Conservation (phyloP, 2,113 vertebrate species). For the Solenodon paradoxus region DNA sequence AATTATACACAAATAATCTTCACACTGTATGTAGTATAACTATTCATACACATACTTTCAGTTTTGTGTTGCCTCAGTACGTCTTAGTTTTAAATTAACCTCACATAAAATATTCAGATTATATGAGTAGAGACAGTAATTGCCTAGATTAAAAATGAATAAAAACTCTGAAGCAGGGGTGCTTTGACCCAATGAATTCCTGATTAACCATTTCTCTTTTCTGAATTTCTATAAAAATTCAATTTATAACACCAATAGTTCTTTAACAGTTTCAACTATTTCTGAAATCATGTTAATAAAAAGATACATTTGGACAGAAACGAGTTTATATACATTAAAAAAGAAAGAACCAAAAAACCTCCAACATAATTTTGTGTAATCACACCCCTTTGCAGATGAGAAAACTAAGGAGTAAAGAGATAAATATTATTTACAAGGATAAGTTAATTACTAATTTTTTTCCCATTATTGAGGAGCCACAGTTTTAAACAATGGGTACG, state of each 20-base stretch:
- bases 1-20: too few relatives aligned
- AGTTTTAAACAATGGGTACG: neutral
- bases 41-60: neutral
- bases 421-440: neutral
- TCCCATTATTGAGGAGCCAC: neutral
- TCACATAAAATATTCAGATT: neutral
- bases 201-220: neutral
- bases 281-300: conserved; percentile 9
- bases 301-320: neutral
- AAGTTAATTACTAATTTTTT: neutral
- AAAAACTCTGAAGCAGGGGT: neutral
- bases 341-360: neutral
- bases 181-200: neutral
- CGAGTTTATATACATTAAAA: neutral
- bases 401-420: neutral
- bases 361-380: neutral
- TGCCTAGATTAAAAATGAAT: neutral
- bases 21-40: neutral
- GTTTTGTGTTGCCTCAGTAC: neutral
- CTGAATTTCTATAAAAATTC: neutral
- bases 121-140: neutral
- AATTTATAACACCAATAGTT: neutral
- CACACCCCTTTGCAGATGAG: neutral
- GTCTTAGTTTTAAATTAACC: conserved; percentile 11
- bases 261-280: neutral